Conservation (phyloP, 2,113 vertebrate genomes). For the Clarias batrachus region DNA sequence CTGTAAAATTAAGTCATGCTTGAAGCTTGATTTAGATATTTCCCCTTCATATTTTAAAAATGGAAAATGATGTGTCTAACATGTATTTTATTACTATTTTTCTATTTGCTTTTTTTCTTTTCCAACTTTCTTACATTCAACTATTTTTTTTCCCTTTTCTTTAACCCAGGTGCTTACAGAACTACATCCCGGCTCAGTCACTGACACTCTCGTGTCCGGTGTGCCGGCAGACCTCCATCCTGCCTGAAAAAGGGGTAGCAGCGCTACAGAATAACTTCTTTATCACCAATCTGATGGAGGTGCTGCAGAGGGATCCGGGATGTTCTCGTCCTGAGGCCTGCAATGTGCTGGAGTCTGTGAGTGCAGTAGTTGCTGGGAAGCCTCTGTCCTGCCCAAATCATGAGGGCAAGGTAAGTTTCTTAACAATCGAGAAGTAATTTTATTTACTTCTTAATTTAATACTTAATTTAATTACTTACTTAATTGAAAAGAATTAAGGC, state of each 20-base stretch:
- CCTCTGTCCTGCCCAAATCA: conserved; percentile 93
- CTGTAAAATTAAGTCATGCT: not conserved
- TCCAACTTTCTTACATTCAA: not conserved
- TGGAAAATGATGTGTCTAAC: not conserved
- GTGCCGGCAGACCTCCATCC: conserved; percentile 92
- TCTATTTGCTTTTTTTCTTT: not conserved
- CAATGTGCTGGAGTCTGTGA: conserved; percentile 79
- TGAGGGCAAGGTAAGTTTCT: conserved; percentile 82
- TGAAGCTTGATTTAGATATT: not conserved
- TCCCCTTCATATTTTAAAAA: not conserved
- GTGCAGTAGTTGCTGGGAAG: conserved; percentile 79
- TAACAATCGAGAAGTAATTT: not conserved
- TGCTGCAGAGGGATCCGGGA: conserved; percentile 82
- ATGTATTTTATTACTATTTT: not conserved
- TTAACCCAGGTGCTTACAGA: conserved; percentile 83
- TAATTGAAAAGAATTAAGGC: not conserved
- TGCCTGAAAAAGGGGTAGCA: conserved; percentile 88
- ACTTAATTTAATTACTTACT: too few relatives aligned
- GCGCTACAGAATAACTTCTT: conserved; percentile 95
- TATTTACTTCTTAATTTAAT: not conserved
- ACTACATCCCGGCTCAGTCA: conserved; percentile 90
- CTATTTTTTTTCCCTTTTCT: not conserved
- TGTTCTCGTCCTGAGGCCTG: conserved; percentile 75
- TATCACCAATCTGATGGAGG: conserved; percentile 96
- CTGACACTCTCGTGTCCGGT: conserved; percentile 89